Evolutionary conservation across 2,888 invertebrate genomes (phyloP), one percentile per base, ranked within the genome.

Genomic region (Agriopis marginaria): DNA sequence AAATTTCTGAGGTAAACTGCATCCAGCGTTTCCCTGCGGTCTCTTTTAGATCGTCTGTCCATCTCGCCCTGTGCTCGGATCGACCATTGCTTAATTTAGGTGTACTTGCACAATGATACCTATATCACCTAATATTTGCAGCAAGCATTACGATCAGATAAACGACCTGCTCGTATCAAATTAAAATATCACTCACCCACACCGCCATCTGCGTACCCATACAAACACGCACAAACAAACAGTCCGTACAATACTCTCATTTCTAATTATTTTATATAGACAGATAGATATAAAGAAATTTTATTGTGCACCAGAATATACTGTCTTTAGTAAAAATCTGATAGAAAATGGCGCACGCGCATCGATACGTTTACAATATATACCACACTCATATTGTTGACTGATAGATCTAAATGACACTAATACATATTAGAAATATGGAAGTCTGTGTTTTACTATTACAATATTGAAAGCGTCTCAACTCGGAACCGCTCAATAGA

Each of bases 191-290:
- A 67, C 77, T 74, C 51, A 77, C 77, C 74, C 3, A 61, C 63
- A 47, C 50, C 56, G 8, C 75, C 68, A 62, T 70, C 74, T 47
- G 61, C 72, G 8, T 58, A 59, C 4, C 51, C 58, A 60, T 67
- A 71, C 40, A 75, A 66, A 70, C 75, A 69, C 56, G 68, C 68
- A 73, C 66, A 74, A 51, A 74, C 39, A 61, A 68, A 56, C 61
- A 77, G 47, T 49, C 64, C 64, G 49, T 71, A 72, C n/a, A 76
- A 44, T 66, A 70, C 68, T 60, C 66, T 63, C 77, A 77, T 77
- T 45, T 64, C 69, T 12, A 70, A 54, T 14, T 14, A 7, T 54
- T 50, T 11, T 32, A 32, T 32, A 32, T 32, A 32, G 32, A 32
- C 5, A 32, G 32, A 32, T 32, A 32, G 32, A 4, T 32, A 32